phyloP scores from a whole-genome alignment of 1,140 invertebrate genomes.

The Philaenus spumarius region DNA sequence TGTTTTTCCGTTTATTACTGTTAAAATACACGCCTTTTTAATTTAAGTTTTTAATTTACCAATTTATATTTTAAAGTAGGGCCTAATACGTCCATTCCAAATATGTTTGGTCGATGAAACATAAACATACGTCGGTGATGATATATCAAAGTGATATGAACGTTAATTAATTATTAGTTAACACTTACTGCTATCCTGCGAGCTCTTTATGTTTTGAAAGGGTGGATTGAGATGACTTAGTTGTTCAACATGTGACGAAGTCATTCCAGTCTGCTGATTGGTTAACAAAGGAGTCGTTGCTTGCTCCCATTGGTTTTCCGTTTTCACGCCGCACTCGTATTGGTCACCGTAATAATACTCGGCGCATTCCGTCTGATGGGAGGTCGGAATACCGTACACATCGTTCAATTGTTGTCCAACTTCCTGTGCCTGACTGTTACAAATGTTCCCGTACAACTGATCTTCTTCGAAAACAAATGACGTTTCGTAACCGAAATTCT shows the following conservation, averaged over 20 bases:
- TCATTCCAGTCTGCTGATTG: slow-evolving; percentile 22
- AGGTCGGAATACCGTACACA: background rate
- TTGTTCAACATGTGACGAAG: slow-evolving; percentile 38
- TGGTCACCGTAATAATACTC: background rate
- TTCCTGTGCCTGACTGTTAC: background rate
- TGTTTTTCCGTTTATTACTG: too few relatives aligned
- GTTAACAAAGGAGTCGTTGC: background rate
- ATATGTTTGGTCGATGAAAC: too few relatives aligned
- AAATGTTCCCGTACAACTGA: background rate
- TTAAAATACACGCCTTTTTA: too few relatives aligned
- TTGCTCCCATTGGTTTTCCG: background rate
- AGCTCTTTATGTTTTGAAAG: slow-evolving; percentile 26
- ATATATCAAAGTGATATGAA: too few relatives aligned
- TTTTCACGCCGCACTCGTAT: background rate
- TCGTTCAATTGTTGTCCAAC: background rate
- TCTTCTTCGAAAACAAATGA: background rate
- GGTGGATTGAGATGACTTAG: slow-evolving; percentile 37
- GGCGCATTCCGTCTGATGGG: background rate
- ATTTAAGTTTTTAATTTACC: too few relatives aligned
- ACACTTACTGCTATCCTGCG: slow-evolving; percentile 6
- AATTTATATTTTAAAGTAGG: too few relatives aligned
- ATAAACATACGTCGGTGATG: too few relatives aligned
- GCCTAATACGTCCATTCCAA: too few relatives aligned
- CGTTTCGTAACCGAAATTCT: slow-evolving; percentile 12
- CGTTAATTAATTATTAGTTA: too few relatives aligned